A percentile compares a stretch with the other conserved stretches of the same genome.
Evolutionary conservation across 2,797 vertebrate genomes (phyloP).

Genomic region (Ceryle rudis): DNA sequence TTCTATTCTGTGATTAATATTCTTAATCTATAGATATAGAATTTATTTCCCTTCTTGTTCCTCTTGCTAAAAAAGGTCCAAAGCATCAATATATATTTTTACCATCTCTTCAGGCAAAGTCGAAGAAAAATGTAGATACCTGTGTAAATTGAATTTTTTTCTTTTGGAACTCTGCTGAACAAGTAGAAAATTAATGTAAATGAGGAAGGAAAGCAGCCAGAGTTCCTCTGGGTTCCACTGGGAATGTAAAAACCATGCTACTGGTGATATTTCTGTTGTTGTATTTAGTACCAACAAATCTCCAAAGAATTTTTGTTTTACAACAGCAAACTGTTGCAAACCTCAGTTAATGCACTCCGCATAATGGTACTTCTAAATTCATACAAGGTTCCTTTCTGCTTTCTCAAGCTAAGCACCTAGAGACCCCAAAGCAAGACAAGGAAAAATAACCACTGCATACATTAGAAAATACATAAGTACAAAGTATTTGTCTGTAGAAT

Average conservation of each 20-base stretch:
- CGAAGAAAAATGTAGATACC: not conserved
- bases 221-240: not conserved
- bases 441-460: not conserved
- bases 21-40: not conserved
- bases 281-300: constrained; percentile 31
- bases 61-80: not conserved
- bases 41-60: not conserved
- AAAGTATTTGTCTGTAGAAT: not conserved
- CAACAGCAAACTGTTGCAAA: constrained; percentile 27
- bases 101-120: not conserved
- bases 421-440: not conserved
- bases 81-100: not conserved
- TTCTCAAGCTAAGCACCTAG: not conserved
- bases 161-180: constrained; percentile 3
- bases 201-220: constrained; percentile 9
- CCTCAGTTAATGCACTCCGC: not conserved
- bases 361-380: not conserved
- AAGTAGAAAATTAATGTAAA: constrained; percentile 55
- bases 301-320: not conserved
- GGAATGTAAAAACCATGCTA: not conserved
- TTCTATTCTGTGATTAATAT: not conserved
- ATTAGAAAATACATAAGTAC: not conserved
- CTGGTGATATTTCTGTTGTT: constrained; percentile 32
- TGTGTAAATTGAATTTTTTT: not conserved
- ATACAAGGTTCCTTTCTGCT: not conserved